Conservation (phyloP, 2,113 vertebrate genomes). For the Eulemur rufifrons region DNA sequence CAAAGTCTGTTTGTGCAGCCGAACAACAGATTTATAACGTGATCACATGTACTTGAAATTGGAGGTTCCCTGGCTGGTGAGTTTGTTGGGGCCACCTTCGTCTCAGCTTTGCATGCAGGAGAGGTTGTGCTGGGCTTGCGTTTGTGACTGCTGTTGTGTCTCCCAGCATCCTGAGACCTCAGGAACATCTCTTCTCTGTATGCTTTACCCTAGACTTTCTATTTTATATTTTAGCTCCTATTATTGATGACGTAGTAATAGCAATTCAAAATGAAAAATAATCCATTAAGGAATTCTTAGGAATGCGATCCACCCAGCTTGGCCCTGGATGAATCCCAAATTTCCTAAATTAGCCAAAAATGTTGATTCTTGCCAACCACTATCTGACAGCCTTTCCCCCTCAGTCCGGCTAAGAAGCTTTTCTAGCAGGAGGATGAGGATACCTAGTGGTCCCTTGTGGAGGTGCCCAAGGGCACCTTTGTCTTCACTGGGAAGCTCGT, state of each 20-base stretch:
- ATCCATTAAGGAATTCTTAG: constrained; percentile 27
- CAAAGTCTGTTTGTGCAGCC: constrained; percentile 43
- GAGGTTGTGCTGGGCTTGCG: neutral
- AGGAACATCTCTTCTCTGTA: neutral
- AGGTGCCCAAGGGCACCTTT: neutral
- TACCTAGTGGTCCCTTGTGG: neutral
- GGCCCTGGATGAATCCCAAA: constrained; percentile 2
- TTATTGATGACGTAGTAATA: constrained; percentile 32
- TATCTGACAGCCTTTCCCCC: neutral
- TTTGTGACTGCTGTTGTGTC: neutral
- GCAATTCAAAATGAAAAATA: constrained; percentile 48
- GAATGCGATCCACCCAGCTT: constrained; percentile 43
- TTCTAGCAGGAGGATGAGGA: neutral
- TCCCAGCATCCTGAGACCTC: neutral
- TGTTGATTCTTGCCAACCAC: neutral
- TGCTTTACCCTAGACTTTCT: neutral
- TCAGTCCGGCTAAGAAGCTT: neutral
- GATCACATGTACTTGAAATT: neutral
- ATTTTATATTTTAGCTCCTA: neutral
- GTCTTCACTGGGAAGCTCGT: neutral
- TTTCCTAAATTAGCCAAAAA: constrained; percentile 47
- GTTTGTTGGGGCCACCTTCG: neutral
- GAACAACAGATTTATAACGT: neutral
- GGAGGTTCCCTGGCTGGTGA: neutral
- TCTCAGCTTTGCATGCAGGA: neutral